These are phyloP conservation scores for Chrysolina oricalcia DNA, from an alignment of 2,888 invertebrate species.

Conservation along the genomic window DNA sequence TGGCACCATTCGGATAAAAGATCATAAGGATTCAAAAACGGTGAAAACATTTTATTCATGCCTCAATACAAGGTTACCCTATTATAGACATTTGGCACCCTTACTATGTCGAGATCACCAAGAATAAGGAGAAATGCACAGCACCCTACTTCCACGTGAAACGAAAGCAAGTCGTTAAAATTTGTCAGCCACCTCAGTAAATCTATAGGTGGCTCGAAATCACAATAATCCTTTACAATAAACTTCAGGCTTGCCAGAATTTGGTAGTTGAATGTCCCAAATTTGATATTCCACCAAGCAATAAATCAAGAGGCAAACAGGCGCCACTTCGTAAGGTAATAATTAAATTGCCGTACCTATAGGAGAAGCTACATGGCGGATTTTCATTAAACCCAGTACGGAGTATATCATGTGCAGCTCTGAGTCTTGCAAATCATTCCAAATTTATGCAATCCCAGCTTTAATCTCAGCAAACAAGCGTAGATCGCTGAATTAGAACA, in stretches of 20 bases:
- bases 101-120: no score
- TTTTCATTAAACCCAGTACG: conserved; percentile 36
- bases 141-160: no score
- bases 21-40: no score
- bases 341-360: conserved; percentile 34
- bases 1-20: no score
- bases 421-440: conserved; percentile 36
- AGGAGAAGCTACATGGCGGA: conserved; percentile 26
- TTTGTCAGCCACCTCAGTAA: neutral
- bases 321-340: conserved; percentile 29
- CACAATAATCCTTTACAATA: conserved; percentile 17
- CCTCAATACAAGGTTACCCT: no score
- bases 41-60: no score
- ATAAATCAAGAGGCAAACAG: conserved; percentile 29
- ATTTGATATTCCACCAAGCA: conserved; percentile 30
- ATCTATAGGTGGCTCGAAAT: neutral
- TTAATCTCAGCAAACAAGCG: conserved; percentile 34
- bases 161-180: neutral
- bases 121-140: no score
- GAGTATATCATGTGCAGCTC: conserved; percentile 39
- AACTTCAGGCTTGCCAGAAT: conserved; percentile 16
- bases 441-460: conserved; percentile 41
- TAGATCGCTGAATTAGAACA: conserved; percentile 33
- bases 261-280: conserved; percentile 16
- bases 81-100: no score